Evolutionary conservation across 2,888 invertebrate species (phyloP).

Genomic region (Sphaerophoria rueppellii): DNA sequence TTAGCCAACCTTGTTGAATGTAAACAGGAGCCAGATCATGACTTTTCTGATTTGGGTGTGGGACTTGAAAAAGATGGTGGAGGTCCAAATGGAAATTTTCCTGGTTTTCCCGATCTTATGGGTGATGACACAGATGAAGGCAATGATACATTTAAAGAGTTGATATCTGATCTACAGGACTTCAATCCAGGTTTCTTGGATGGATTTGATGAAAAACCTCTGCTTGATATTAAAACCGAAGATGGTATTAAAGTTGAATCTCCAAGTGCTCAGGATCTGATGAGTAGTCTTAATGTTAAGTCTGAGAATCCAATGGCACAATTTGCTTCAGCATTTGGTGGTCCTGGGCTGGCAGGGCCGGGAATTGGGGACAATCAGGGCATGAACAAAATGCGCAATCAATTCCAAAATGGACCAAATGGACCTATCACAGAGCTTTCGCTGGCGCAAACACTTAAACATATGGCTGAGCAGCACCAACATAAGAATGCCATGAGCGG

Average conservation of each 20-base stretch:
- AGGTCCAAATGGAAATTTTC: slow-evolving; percentile 88
- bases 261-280: slow-evolving; percentile 81
- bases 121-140: slow-evolving; percentile 92
- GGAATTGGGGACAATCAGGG: slow-evolving; percentile 77
- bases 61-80: slow-evolving; percentile 93
- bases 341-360: slow-evolving; percentile 62
- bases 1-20: slow-evolving; percentile 89
- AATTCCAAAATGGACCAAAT: slow-evolving; percentile 78
- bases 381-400: slow-evolving; percentile 77
- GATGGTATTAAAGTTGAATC: slow-evolving; percentile 82
- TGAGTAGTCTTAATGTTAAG: slow-evolving; percentile 81
- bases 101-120: slow-evolving; percentile 90
- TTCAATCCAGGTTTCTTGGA: slow-evolving; percentile 92
- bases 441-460: slow-evolving; percentile 96
- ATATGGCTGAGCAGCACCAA: slow-evolving; percentile 98
- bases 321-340: slow-evolving; percentile 79
- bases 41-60: slow-evolving; percentile 93
- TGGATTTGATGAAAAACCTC: slow-evolving; percentile 85
- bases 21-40: slow-evolving; percentile 92
- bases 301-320: slow-evolving; percentile 81
- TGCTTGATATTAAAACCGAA: slow-evolving; percentile 82
- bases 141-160: slow-evolving; percentile 91
- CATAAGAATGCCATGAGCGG: slow-evolving; percentile 90
- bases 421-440: slow-evolving; percentile 87
- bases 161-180: slow-evolving; percentile 93